Conservation (phyloP, 2,797 vertebrate species). For the Phalanger gymnotis region DNA sequence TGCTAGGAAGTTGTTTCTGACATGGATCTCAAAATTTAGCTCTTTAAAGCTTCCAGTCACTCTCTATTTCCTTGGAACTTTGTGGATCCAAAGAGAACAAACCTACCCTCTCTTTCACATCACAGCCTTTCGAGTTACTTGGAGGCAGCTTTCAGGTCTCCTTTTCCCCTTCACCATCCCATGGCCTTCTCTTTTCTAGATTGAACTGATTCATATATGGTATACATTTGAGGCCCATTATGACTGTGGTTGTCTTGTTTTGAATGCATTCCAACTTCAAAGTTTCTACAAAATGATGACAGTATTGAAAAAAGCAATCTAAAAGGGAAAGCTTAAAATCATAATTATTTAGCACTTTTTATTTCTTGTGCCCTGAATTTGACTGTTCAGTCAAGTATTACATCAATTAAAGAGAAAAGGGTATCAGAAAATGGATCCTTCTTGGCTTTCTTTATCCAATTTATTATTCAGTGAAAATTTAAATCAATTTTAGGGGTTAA, state of each 20-base stretch:
- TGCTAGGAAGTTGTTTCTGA: not conserved
- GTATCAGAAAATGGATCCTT: constrained; percentile 18
- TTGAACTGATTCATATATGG: not conserved
- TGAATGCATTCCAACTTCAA: not conserved
- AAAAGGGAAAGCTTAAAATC: not conserved
- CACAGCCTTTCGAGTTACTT: not conserved
- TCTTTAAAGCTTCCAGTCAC: not conserved
- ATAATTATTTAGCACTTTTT: not conserved
- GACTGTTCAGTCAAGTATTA: not conserved
- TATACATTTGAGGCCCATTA: not conserved
- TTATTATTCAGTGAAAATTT: constrained; percentile 35
- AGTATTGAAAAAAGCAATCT: not conserved
- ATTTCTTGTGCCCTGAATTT: not conserved
- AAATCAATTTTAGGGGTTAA: constrained; percentile 25
- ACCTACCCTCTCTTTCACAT: not conserved
- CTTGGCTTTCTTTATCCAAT: constrained; percentile 19
- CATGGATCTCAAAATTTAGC: not conserved
- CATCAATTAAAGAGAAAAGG: not conserved
- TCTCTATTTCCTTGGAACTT: not conserved
- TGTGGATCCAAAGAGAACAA: not conserved
- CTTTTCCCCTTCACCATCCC: not conserved
- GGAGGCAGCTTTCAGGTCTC: not conserved
- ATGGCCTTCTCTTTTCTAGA: not conserved
- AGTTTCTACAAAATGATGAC: not conserved
- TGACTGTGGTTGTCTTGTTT: not conserved